Percentiles rank a stretch among this genome's conserved stretches.
These are phyloP conservation scores for Acanthosepion esculentum DNA, from an alignment of 2,888 invertebrate species.

Conservation along the genomic window DNA sequence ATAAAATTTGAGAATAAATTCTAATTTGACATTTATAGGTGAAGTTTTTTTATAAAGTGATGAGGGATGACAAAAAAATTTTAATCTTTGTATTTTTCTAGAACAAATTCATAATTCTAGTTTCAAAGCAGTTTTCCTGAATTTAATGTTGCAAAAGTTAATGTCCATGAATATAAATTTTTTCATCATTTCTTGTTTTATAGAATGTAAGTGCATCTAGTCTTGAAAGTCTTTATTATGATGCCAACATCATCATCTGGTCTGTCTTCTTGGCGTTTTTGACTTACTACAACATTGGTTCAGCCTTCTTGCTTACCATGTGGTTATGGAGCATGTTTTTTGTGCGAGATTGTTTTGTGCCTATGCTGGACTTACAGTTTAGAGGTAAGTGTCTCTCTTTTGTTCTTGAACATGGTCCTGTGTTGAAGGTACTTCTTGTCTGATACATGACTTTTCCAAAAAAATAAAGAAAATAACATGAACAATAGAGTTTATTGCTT, in stretches of 20 bases:
- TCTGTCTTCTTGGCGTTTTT: slow-evolving; percentile 78
- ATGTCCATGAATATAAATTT: not conserved
- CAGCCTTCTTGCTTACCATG: slow-evolving; percentile 78
- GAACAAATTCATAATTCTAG: no score
- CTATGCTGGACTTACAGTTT: slow-evolving; percentile 76
- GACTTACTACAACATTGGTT: slow-evolving; percentile 79
- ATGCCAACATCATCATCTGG: slow-evolving; percentile 78
- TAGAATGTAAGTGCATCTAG: slow-evolving; percentile 61
- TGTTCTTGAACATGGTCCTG: not conserved
- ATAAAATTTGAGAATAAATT: no score
- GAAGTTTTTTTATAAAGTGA: no score
- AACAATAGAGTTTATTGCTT: not conserved
- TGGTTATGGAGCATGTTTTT: slow-evolving; percentile 70
- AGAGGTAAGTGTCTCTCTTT: slow-evolving; percentile 61
- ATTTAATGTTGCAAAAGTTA: no score
- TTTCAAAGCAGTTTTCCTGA: no score
- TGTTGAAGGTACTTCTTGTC: not conserved
- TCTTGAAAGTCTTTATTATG: slow-evolving; percentile 75
- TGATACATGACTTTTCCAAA: not conserved
- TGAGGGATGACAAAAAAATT: no score
- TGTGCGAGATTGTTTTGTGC: slow-evolving; percentile 60
- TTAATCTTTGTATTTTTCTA: no score
- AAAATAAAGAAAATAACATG: not conserved
- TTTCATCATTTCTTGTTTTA: slow-evolving; percentile 39
- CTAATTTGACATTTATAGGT: no score